These are phyloP conservation scores for Chaetogeoica ovagalla DNA, from an alignment of 2,888 invertebrate species.

Conservation along the genomic window DNA sequence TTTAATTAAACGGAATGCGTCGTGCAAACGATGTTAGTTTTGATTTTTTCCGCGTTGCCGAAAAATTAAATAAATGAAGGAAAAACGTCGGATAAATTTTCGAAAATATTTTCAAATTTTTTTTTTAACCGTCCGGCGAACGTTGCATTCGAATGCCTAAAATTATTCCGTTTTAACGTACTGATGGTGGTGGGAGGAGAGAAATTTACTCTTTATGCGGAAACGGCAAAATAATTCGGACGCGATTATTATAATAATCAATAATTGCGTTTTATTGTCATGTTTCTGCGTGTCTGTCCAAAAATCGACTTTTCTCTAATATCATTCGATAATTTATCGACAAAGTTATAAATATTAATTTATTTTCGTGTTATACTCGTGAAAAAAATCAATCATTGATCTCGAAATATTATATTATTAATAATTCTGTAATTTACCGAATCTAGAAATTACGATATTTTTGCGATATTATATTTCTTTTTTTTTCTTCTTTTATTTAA, in stretches of 20 bases:
- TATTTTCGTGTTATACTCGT: too few relatives aligned
- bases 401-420: too few relatives aligned
- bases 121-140: constrained; percentile 3
- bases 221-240: constrained; percentile 18
- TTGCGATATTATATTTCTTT: too few relatives aligned
- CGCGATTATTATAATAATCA: constrained; percentile 30
- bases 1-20: neutral
- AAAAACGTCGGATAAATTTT: constrained; percentile 23
- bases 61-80: neutral
- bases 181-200: constrained; percentile 6
- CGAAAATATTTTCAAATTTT: neutral
- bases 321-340: neutral
- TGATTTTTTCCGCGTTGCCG: constrained; percentile 8
- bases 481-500: too few relatives aligned
- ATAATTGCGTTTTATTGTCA: constrained; percentile 42
- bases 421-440: too few relatives aligned
- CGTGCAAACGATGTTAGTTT: constrained; percentile 13
- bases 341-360: neutral
- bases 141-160: constrained; percentile 5
- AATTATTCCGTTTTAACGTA: constrained; percentile 21
- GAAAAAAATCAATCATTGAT: too few relatives aligned
- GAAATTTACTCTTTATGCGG: neutral
- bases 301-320: constrained; percentile 31
- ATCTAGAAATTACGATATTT: too few relatives aligned
- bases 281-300: neutral